Evolutionary conservation across 2,113 vertebrate species (phyloP).

Genomic region (Microcebus lehilahytsara): DNA sequence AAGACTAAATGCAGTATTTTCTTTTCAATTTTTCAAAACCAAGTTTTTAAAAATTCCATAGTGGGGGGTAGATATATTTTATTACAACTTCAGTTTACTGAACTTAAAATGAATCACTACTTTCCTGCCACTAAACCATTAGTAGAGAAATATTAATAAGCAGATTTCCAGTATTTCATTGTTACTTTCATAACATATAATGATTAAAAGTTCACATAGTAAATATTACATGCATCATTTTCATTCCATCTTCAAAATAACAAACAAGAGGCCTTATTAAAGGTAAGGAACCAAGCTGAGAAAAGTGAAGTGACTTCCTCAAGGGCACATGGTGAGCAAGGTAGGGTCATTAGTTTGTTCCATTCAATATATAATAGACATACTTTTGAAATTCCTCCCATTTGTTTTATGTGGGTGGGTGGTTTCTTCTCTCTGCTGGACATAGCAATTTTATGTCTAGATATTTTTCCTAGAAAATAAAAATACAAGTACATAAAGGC

Average conservation of each 20-base stretch:
- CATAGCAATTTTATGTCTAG: neutral
- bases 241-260: conserved; percentile 11
- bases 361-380: neutral
- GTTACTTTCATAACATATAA: neutral
- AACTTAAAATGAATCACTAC: neutral
- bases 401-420: neutral
- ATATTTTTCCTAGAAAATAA: neutral
- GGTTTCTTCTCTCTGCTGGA: neutral
- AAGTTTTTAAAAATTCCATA: neutral
- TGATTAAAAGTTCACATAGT: neutral
- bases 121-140: neutral
- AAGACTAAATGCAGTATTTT: neutral
- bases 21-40: neutral
- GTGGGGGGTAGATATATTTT: neutral
- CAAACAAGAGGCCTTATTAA: neutral
- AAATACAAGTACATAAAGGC: neutral
- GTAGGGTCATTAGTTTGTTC: neutral
- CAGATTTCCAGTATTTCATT: neutral
- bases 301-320: neutral
- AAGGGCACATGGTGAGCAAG: neutral
- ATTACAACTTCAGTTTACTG: neutral
- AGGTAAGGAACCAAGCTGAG: neutral
- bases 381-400: neutral
- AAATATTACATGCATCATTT: neutral
- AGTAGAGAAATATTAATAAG: neutral